Evolutionary conservation across 2,113 vertebrate species (phyloP), one percentile per base, ranked within the genome.

Genomic region (Willisornis vidua): DNA sequence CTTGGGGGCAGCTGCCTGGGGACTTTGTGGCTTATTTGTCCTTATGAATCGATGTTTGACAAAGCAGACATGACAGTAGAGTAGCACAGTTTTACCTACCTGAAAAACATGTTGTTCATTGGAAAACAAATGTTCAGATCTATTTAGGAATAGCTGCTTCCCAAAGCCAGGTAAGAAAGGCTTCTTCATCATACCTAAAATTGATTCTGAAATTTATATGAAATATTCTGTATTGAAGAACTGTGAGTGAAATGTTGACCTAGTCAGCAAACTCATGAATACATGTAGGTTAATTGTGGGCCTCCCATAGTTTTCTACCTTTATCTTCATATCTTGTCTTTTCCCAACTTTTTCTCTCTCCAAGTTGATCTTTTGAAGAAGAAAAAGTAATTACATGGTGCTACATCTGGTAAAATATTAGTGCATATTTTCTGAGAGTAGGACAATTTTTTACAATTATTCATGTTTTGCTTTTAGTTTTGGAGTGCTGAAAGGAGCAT

Each of bases 41-140:
- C 49, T 82, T 90, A 22, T 1, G 5, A 59, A 26, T 66, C 24
- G 35, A 19, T 10, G 7, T 70, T 57, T 78, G 35, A 24, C 15
- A 62, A 35, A 81, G 41, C n/a, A 73, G 72, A 55, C 23, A 1
- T 0, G 1, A 37, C 14, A 37, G 2, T 6, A 10, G 20, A 59
- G 19, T 2, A 23, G 24, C 33, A n/a, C 20, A 6, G 3, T 87
- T 15, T 68, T 80, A 80, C 24, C 31, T 37, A 45, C 37, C 26
- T 2, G 3, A 26, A 7, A 51, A 39, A 52, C 54, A 29, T 2
- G 1, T 9, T 6, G 4, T 48, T 78, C 20, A 2, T 19, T 65
- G 57, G 46, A 55, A 63, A 94, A 51, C 3, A 19, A 46, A 7
- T 24, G 31, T 49, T 75, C 3, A 70, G 48, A 17, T 82, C 18